Evolutionary conservation across 1,140 invertebrate genomes (phyloP).

Genomic region (Brachionus rotundiformis): DNA sequence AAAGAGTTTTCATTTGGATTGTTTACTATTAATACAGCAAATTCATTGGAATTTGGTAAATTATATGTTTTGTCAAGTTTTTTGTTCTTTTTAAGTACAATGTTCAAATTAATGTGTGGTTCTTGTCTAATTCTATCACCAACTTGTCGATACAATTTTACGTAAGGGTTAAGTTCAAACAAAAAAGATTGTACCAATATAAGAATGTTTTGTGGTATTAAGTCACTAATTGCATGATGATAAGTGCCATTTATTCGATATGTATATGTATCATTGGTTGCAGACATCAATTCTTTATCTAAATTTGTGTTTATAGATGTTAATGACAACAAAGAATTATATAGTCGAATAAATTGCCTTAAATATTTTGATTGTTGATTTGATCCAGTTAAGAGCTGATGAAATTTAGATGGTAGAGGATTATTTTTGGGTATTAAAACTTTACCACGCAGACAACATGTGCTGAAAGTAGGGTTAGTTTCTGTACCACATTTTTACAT

Average conservation of each 20-base stretch:
- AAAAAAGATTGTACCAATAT: not conserved
- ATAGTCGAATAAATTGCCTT: not conserved
- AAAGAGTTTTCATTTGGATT: constrained; percentile 38
- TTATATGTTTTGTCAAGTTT: constrained; percentile 57
- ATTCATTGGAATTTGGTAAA: constrained; percentile 57
- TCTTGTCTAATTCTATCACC: not conserved
- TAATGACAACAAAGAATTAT: constrained; percentile 13
- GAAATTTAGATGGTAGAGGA: not conserved
- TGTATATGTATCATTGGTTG: not conserved
- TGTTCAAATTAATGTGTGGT: not conserved
- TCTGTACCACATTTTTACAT: not conserved
- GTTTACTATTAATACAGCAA: constrained; percentile 58
- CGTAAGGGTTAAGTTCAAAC: not conserved
- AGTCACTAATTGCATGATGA: not conserved
- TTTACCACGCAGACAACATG: not conserved
- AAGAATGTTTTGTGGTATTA: not conserved
- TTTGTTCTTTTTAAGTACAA: not conserved
- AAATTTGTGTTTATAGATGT: not conserved
- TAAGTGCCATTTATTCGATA: not conserved
- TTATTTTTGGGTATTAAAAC: not conserved
- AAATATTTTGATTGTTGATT: not conserved
- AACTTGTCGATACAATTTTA: not conserved
- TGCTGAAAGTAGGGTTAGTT: not conserved
- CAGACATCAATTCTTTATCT: not conserved
- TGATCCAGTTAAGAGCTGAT: constrained; percentile 6